Conservation (phyloP, 2,797 vertebrate genomes). For the Australoheros facetus region DNA sequence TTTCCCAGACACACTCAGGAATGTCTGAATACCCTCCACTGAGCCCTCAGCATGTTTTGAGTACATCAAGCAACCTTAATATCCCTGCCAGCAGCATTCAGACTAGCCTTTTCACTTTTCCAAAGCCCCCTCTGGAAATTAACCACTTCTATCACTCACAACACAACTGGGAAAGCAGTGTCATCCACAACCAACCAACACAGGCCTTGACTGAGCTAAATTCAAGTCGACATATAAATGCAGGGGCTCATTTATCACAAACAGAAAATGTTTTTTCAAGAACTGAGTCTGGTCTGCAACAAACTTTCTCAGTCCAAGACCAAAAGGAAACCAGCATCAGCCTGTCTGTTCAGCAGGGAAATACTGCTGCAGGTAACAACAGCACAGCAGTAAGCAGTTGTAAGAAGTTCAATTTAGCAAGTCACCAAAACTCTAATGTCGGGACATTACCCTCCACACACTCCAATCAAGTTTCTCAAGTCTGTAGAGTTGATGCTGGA, state of each 20-base stretch:
- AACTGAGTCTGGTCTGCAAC: neutral
- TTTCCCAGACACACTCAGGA: constrained; percentile 56
- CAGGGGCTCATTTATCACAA: neutral
- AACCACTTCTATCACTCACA: constrained; percentile 31
- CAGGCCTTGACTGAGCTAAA: neutral
- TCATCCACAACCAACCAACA: constrained; percentile 6
- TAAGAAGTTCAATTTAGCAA: neutral
- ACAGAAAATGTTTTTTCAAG: neutral
- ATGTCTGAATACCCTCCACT: constrained; percentile 45
- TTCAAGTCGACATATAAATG: neutral
- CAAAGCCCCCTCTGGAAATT: constrained; percentile 35
- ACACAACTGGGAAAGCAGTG: constrained; percentile 31
- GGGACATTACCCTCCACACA: neutral
- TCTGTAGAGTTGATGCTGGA: neutral
- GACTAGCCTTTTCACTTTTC: neutral
- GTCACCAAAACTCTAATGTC: constrained; percentile 12
- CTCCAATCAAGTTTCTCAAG: neutral
- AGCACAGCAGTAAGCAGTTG: neutral
- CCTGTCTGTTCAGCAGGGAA: neutral
- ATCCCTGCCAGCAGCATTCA: constrained; percentile 17
- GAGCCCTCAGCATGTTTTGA: constrained; percentile 21
- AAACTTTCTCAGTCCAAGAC: constrained; percentile 19
- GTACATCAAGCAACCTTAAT: constrained; percentile 1
- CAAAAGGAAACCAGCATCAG: neutral
- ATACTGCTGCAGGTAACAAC: neutral